Percentiles rank a stretch among this genome's conserved stretches.
phyloP scores from a whole-genome alignment of 2,888 invertebrate species.

The Agrilus mali region DNA sequence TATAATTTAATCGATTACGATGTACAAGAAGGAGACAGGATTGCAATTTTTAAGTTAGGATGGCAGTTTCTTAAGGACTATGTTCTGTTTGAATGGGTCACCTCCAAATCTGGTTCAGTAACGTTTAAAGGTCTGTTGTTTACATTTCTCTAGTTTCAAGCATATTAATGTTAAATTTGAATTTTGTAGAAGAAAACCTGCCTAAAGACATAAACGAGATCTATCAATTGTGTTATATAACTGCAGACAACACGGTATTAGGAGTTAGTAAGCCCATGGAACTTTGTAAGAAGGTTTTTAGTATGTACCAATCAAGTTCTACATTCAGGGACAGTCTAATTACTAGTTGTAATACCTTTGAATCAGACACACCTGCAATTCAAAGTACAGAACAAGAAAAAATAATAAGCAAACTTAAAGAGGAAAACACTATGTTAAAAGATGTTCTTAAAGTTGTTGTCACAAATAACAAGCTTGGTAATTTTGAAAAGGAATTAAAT shows the following conservation, averaged over 20 bases:
- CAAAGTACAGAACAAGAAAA: slow-evolving; percentile 11
- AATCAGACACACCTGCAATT: slow-evolving; percentile 4
- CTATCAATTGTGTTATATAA: slow-evolving; percentile 30
- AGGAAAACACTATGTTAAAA: slow-evolving; percentile 21
- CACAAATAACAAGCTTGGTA: slow-evolving; percentile 1
- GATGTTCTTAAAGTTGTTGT: slow-evolving; percentile 8
- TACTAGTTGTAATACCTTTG: slow-evolving; percentile 4
- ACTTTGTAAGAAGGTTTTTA: slow-evolving; percentile 13
- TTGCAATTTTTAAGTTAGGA: slow-evolving; percentile 30
- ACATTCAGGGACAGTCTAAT: slow-evolving; percentile 4
- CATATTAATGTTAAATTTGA: neutral
- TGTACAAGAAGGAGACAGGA: slow-evolving; percentile 27
- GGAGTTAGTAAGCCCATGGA: slow-evolving; percentile 29
- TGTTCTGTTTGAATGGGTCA: slow-evolving; percentile 28
- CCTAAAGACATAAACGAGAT: slow-evolving; percentile 25
- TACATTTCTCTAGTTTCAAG: neutral
- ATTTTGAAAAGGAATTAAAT: slow-evolving; percentile 19
- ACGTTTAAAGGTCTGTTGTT: slow-evolving; percentile 21
- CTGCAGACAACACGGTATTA: slow-evolving; percentile 25
- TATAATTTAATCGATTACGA: slow-evolving; percentile 23
- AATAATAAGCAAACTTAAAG: slow-evolving; percentile 19
- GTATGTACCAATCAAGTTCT: slow-evolving; percentile 3
- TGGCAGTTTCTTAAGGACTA: slow-evolving; percentile 30
- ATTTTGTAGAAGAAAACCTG: slow-evolving; percentile 22
- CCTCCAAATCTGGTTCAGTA: slow-evolving; percentile 15